Evolutionary conservation across 1,140 invertebrate species (phyloP), one percentile per base, ranked within the genome.

Genomic region (Hylaeus anthracinus): DNA sequence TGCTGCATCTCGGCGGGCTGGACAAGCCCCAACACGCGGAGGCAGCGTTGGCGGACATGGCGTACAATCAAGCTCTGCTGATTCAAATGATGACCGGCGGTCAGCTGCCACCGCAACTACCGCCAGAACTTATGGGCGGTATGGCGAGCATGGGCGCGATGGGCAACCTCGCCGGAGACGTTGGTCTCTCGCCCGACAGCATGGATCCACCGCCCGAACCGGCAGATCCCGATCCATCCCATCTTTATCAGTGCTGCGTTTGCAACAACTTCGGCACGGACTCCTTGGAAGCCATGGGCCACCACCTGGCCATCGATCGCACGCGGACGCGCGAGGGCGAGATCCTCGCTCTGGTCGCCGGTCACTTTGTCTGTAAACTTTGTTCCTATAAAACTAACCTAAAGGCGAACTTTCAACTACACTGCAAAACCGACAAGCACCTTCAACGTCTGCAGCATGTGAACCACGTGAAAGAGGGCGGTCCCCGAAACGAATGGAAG

Each of bases 351-450:
- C 94, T 98, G 5, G 96, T 97, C 60, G 97, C 97, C 55, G 98
- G 98, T 53, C 97, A 98, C 88, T 99, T 99, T 93, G 97, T 99
- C 77, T 99, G 99, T 93, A 98, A 99, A 93, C 94, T 99, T 15
- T 99, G 99, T 94, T 98, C 97, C 74, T 99, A 99, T 94, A 99
- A 99, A 92, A 99, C 99, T 1, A 99, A 99, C 92, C 94, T 99
- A 39, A 99, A 99, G 92, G 99, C 99, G 6, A 99, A 99, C 94
- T 99, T 99, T 94, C 99, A 99, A 93, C 95, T 99, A 26, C 99
- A 99, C 91, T 99, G 98, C 92, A 99, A 99, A 94, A 99, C 99
- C 48, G 99, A 99, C 93, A 99, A 99, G 93, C 99, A 99, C 94
- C 94, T 99, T 72, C 99, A 99, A 92, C 95, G 98, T 90, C 94